Conservation (phyloP, 35 echinoderm and acorn worm species). For the Acanthaster planci region DNA sequence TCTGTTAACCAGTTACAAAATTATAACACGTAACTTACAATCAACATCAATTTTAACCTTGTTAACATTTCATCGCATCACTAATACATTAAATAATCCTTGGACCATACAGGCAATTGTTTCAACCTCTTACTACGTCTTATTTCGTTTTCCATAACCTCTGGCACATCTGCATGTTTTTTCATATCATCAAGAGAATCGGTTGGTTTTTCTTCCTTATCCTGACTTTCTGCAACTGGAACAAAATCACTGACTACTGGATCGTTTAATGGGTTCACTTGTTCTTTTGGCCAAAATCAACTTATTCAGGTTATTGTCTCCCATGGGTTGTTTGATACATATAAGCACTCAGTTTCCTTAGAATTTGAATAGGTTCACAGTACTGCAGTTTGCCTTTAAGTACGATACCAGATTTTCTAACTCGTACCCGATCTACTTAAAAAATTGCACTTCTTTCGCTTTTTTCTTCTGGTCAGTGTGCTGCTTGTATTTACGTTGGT, state of each 20-base stretch:
- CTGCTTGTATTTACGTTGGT: no score
- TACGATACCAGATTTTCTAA: conserved; percentile 4
- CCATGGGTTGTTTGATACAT: background rate
- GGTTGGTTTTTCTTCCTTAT: no score
- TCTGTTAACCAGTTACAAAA: no score
- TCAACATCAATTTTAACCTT: no score
- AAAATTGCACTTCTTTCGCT: conserved; percentile 2
- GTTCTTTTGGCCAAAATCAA: background rate
- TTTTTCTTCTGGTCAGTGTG: conserved; percentile 28
- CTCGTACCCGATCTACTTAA: conserved; percentile 14
- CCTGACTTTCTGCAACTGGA: background rate
- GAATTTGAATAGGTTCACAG: background rate
- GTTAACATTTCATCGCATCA: background rate
- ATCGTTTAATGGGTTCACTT: background rate
- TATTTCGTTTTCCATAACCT: background rate
- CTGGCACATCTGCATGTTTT: background rate
- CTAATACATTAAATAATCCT: background rate
- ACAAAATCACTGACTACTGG: background rate
- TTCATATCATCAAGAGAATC: background rate
- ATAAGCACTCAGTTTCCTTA: background rate
- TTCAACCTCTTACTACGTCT: background rate
- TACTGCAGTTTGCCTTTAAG: background rate
- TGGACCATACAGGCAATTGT: background rate
- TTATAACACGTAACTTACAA: background rate
- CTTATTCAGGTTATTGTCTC: background rate